A percentile compares a stretch with the other conserved stretches of the same genome.
Evolutionary conservation across 2,888 invertebrate species (phyloP).

Genomic region (Muscina levida): DNA sequence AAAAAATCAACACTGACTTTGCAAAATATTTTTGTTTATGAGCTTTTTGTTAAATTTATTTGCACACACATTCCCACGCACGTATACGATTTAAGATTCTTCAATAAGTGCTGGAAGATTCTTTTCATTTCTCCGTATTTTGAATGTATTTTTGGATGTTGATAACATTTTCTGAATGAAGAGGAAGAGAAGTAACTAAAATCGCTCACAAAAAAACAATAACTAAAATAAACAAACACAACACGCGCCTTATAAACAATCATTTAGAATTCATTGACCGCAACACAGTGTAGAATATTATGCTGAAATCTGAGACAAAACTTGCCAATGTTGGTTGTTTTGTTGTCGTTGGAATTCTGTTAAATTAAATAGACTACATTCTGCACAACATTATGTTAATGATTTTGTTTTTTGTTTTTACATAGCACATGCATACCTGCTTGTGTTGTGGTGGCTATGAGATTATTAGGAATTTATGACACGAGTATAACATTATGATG

Average conservation of each 20-base stretch:
- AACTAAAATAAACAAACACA: constrained; percentile 31
- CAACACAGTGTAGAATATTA: constrained; percentile 9
- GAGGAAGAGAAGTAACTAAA: constrained; percentile 28
- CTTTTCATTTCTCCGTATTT: constrained; percentile 38
- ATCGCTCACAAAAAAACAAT: background rate
- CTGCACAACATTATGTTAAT: background rate
- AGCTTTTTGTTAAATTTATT: too few species aligned
- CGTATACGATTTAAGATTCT: background rate
- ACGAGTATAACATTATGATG: constrained; percentile 1
- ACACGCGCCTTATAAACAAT: constrained; percentile 51
- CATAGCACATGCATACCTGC: too few species aligned
- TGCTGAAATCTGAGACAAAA: constrained; percentile 34
- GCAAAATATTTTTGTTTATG: too few species aligned
- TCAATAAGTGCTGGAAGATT: constrained; percentile 43
- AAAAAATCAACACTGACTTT: too few species aligned
- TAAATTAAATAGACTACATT: background rate
- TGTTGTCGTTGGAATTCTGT: constrained; percentile 8
- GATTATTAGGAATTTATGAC: constrained; percentile 4
- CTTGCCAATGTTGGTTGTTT: constrained; percentile 18
- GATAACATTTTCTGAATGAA: constrained; percentile 45
- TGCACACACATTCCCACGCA: too few species aligned
- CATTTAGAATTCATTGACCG: constrained; percentile 62
- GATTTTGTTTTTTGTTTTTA: background rate
- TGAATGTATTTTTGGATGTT: constrained; percentile 37
- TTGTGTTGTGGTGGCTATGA: too few species aligned